These are phyloP conservation scores for Zaprionus ornatus DNA, from an alignment of 1,140 invertebrate species.

Conservation along the genomic window DNA sequence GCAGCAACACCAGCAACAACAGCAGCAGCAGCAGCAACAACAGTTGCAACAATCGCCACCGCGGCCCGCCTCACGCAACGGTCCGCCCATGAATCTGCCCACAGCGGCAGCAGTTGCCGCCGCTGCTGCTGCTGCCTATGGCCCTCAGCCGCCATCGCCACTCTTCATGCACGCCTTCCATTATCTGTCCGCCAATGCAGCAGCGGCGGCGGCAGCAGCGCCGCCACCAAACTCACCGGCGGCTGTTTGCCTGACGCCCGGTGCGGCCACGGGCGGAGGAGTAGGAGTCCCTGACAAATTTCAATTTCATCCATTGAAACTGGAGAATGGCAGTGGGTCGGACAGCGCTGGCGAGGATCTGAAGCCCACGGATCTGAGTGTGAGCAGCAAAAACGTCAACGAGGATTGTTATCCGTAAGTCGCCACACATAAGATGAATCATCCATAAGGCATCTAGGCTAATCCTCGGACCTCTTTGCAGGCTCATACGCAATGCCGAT, in stretches of 20 bases:
- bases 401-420: slow-evolving; percentile 84
- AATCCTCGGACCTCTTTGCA: slow-evolving; percentile 47
- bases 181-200: slow-evolving; percentile 70
- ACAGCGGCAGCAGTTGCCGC: slow-evolving; percentile 73
- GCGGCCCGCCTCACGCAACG: slow-evolving; percentile 61
- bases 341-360: slow-evolving; percentile 83
- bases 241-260: slow-evolving; percentile 48
- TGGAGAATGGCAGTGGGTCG: slow-evolving; percentile 63
- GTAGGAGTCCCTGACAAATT: slow-evolving; percentile 61
- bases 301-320: slow-evolving; percentile 76
- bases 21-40: slow-evolving; percentile 63
- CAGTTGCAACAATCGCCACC: slow-evolving; percentile 59
- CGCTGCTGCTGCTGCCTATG: slow-evolving; percentile 77
- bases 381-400: slow-evolving; percentile 64
- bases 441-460: slow-evolving; percentile 13
- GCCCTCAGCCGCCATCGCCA: slow-evolving; percentile 81
- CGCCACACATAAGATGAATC: no score
- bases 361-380: slow-evolving; percentile 85
- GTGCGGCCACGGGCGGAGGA: slow-evolving; percentile 44
- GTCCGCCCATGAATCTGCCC: slow-evolving; percentile 66
- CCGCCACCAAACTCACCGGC: slow-evolving; percentile 77
- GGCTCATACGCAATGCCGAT: slow-evolving; percentile 83
- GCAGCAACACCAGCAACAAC: slow-evolving; percentile 49
- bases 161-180: slow-evolving; percentile 83
- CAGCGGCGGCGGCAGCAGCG: slow-evolving; percentile 55